These are phyloP conservation scores for Leucoraja ocellata DNA, from an alignment of 2,797 vertebrate species.

Conservation along the genomic window DNA sequence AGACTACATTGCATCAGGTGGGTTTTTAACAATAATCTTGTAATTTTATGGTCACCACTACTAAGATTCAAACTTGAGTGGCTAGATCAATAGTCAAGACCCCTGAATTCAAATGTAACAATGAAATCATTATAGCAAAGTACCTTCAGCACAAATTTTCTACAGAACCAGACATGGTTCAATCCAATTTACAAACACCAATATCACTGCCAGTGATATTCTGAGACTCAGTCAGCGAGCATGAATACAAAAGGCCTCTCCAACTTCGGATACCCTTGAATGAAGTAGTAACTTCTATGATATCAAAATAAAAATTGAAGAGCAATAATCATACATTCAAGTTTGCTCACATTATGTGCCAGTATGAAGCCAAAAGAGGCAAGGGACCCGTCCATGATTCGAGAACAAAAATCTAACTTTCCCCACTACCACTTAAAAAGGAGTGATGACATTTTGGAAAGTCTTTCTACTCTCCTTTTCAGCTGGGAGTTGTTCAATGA, in stretches of 20 bases:
- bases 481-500: not conserved
- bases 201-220: no score
- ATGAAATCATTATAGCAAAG: no score
- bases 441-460: not conserved
- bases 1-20: no score
- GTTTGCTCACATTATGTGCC: not conserved
- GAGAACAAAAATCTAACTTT: not conserved
- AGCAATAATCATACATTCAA: not conserved
- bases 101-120: no score
- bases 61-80: no score
- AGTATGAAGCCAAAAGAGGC: not conserved
- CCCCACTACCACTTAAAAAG: not conserved
- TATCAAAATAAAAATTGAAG: not conserved
- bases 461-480: not conserved
- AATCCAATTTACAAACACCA: not conserved
- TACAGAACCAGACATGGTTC: not conserved
- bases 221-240: not conserved
- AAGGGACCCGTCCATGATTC: not conserved
- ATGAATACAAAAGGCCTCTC: not conserved
- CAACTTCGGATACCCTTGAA: not conserved
- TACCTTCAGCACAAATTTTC: not conserved
- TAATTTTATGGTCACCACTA: no score
- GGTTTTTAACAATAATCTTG: no score
- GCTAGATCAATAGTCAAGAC: no score
- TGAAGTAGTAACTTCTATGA: not conserved